Percentiles rank a stretch among this genome's conserved stretches.
These are phyloP conservation scores for Dendrocincla fuliginosa DNA, from an alignment of 2,797 vertebrate genomes.

Conservation along the genomic window DNA sequence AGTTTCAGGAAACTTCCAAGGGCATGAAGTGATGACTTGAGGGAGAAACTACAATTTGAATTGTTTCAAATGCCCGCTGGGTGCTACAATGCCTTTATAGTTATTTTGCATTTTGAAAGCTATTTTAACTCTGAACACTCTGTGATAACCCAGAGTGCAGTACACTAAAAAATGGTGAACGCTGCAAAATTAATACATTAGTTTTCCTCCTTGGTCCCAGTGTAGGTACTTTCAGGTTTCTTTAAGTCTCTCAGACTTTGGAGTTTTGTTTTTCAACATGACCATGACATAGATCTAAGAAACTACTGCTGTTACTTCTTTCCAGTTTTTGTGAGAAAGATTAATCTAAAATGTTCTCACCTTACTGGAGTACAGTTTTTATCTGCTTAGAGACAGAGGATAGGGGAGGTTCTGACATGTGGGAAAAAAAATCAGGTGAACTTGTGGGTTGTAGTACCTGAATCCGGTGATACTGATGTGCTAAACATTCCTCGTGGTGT, in stretches of 20 bases:
- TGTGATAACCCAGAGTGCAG: background rate
- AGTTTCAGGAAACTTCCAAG: background rate
- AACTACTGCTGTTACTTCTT: background rate
- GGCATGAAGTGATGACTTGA: background rate
- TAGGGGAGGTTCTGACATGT: background rate
- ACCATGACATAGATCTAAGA: background rate
- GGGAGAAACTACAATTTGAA: background rate
- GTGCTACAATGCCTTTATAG: background rate
- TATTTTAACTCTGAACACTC: background rate
- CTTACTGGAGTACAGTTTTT: background rate
- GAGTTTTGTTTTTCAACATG: background rate
- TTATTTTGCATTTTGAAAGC: background rate
- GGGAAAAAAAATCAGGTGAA: background rate
- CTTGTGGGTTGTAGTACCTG: background rate
- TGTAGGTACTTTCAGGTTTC: background rate
- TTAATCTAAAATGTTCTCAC: background rate
- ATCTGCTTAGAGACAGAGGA: background rate
- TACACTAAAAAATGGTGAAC: rapidly evolving
- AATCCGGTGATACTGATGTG: background rate
- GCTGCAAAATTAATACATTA: background rate
- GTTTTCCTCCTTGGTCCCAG: background rate
- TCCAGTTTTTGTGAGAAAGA: background rate
- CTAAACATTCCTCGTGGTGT: background rate
- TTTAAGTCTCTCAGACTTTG: background rate
- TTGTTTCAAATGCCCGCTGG: background rate